phyloP scores from a whole-genome alignment of 23 tunicate species.

The Trididemnum clinides region DNA sequence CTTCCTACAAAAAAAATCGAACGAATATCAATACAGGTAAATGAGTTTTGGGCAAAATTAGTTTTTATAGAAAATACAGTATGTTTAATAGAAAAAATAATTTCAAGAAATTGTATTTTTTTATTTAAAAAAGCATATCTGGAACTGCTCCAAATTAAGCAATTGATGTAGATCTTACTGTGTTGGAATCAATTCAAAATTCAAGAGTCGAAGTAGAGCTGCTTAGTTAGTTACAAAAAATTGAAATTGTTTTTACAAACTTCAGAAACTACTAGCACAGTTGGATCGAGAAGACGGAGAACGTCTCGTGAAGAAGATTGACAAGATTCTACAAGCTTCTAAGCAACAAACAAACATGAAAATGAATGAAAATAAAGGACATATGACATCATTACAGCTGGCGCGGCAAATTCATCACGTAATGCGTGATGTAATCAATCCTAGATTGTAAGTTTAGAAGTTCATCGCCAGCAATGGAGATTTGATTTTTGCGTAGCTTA shows the following conservation, averaged over 20 bases:
- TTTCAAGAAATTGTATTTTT: background rate
- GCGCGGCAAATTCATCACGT: conserved; percentile 80
- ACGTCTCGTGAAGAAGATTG: conserved; percentile 26
- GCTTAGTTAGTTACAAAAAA: too few relatives aligned
- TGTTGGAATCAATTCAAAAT: too few relatives aligned
- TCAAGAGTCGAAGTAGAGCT: too few relatives aligned
- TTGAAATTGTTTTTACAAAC: background rate
- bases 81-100: background rate
- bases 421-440: conserved; percentile 78
- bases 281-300: conserved; percentile 34
- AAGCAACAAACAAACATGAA: conserved; percentile 54
- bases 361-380: conserved; percentile 23
- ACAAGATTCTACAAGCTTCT: conserved; percentile 32
- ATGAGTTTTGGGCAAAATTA: background rate
- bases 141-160: too few relatives aligned
- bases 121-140: too few relatives aligned
- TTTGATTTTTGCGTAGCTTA: too few relatives aligned
- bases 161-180: too few relatives aligned
- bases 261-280: conserved; percentile 17
- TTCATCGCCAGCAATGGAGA: too few relatives aligned
- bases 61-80: background rate
- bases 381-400: conserved; percentile 28
- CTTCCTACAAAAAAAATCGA: background rate
- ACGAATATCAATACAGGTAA: conserved; percentile 38
- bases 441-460: conserved; percentile 79